A percentile compares a stretch with the other conserved stretches of the same genome.
phyloP scores from a whole-genome alignment of 2,888 invertebrate species.

The Phyto melanocephala region DNA sequence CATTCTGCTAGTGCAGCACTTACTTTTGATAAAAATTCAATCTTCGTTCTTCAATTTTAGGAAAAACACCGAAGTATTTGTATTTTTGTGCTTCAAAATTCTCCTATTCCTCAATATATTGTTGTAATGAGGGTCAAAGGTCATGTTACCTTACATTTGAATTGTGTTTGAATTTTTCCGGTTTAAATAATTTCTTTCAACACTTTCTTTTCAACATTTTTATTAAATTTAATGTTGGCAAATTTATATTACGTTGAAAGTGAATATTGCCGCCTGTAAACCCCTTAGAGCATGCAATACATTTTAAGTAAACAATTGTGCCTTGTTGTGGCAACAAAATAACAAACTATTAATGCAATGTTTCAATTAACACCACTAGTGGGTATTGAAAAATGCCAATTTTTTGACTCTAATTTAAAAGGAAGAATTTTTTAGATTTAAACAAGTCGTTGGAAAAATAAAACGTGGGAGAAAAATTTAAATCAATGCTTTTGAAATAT shows the following conservation, averaged over 20 bases:
- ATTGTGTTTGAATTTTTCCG: too few relatives aligned
- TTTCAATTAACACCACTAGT: not conserved
- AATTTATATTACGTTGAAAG: not conserved
- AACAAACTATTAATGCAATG: conserved; percentile 4
- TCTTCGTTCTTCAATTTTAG: too few relatives aligned
- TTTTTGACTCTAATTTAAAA: not conserved
- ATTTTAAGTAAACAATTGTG: conserved; percentile 3
- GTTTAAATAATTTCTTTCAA: too few relatives aligned
- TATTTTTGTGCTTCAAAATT: too few relatives aligned
- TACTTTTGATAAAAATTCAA: too few relatives aligned
- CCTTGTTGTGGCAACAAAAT: not conserved
- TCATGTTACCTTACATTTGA: too few relatives aligned
- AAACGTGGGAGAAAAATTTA: conserved; percentile 3
- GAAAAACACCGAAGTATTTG: too few relatives aligned
- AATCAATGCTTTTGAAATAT: too few relatives aligned
- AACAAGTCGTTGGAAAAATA: not conserved
- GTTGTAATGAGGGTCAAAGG: not conserved
- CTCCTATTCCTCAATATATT: too few relatives aligned
- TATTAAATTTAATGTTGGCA: not conserved
- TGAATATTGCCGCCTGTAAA: not conserved
- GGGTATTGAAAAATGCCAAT: not conserved
- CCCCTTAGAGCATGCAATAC: conserved; percentile 29
- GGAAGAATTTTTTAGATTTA: not conserved
- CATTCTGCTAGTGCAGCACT: too few relatives aligned
- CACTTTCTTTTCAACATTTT: not conserved